Evolutionary conservation across 2,113 vertebrate species (phyloP), one percentile per base, ranked within the genome.

Genomic region (Trematocara stigmaticum): DNA sequence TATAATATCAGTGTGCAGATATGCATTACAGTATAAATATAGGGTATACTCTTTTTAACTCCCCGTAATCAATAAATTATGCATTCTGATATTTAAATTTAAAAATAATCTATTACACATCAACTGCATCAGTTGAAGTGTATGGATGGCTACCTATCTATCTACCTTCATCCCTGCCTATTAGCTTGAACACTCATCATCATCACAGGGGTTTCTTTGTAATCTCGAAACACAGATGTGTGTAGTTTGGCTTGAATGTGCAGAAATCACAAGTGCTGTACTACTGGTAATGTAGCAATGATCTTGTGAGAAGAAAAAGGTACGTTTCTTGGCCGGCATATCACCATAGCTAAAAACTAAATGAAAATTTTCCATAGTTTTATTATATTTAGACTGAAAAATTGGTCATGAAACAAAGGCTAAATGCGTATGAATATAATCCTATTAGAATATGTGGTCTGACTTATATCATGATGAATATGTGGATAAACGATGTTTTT

Each of bases 321-420:
- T 45, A 3, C 11, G 0, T 45, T 74, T 47, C 66, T 29, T 29
- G 3, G 5, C 5, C 0, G 2, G 23, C 40, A 47, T 74, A 29
- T 74, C 23, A 47, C 66, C 15, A 42, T 18, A 47, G 38, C 40
- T 71, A 13, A 71, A 71, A 26, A 47, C 8, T 29, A 5, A 47
- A 74, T 74, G 5, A 29, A 20, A 10, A 16, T 5, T 10, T 47
- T 47, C 13, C 20, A 74, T 47, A 45, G 29, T 74, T 47, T 47
- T 47, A 29, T 74, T 74, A 45, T 49, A n/a, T 31, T 76, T 31
- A 49, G 5, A 76, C 4, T 55, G 42, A 74, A 47, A 26, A 74
- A 71, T 29, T 69, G 6, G 29, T 52, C 16, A 9, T 26, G 9
- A 76, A 51, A 34, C 26, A 78, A 76, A 34, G 18, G 6, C 10